These are phyloP conservation scores for Pteronotus mesoamericanus DNA, from an alignment of 2,797 vertebrate genomes.

Conservation along the genomic window DNA sequence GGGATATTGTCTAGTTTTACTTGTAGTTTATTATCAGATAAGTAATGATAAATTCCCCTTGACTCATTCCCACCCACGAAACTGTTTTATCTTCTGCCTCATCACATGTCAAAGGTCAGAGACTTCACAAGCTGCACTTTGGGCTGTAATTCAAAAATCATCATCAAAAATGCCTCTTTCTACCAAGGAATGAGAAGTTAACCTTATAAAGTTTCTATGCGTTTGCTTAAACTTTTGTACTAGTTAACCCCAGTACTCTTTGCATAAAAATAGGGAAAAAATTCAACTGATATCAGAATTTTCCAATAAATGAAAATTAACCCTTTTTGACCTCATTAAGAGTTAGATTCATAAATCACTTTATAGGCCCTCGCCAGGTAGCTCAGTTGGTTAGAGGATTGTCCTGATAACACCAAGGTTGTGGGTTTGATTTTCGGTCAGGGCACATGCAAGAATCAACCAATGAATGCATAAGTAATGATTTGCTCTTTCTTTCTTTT, in stretches of 20 bases:
- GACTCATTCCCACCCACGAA: constrained; percentile 60
- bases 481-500: neutral
- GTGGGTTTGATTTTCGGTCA: neutral
- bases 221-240: constrained; percentile 61
- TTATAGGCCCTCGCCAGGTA: neutral
- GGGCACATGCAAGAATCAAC: neutral
- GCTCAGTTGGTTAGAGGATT: neutral
- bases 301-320: constrained; percentile 45
- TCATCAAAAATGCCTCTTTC: constrained; percentile 37
- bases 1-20: constrained; percentile 18
- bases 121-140: constrained; percentile 37
- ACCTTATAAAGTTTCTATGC: constrained; percentile 38
- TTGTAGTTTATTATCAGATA: constrained; percentile 71
- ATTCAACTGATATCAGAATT: constrained; percentile 51
- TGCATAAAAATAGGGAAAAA: constrained; percentile 50
- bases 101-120: constrained; percentile 30
- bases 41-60: constrained; percentile 58
- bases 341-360: constrained; percentile 17
- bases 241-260: constrained; percentile 31
- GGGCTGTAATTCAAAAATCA: constrained; percentile 23
- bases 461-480: neutral
- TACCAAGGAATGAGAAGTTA: neutral
- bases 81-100: constrained; percentile 58
- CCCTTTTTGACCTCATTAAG: constrained; percentile 37
- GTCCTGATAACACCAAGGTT: neutral